These are phyloP conservation scores for Cephus pygmeus DNA, from an alignment of 2,888 invertebrate species.

Conservation along the genomic window DNA sequence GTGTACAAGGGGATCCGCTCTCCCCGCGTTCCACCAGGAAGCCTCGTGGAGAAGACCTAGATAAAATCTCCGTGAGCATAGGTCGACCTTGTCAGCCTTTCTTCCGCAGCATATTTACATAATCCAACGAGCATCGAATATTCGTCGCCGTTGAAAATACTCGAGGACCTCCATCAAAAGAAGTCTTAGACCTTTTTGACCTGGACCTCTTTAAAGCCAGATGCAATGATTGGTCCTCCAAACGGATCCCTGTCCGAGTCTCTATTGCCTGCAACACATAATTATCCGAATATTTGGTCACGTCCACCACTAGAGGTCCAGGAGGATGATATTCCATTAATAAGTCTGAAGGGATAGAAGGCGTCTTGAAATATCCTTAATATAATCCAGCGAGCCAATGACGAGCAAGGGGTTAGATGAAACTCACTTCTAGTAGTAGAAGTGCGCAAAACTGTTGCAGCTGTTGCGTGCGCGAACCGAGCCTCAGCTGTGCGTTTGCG, in stretches of 20 bases:
- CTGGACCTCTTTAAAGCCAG: not conserved
- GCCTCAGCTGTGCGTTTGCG: constrained; percentile 61
- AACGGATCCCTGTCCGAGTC: not conserved
- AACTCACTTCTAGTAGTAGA: constrained; percentile 55
- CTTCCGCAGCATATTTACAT: not conserved
- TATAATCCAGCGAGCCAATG: constrained; percentile 1
- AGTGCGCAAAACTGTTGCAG: constrained; percentile 64
- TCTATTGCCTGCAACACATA: not conserved
- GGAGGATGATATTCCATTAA: not conserved
- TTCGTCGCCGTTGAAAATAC: not conserved
- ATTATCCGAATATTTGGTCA: not conserved
- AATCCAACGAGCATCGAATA: not conserved
- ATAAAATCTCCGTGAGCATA: not conserved
- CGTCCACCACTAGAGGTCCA: not conserved
- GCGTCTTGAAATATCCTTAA: not conserved
- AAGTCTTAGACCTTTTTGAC: not conserved
- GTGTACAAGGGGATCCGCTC: not conserved
- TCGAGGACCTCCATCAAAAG: not conserved
- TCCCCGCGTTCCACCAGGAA: not conserved
- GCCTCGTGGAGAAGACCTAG: not conserved
- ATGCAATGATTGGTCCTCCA: not conserved
- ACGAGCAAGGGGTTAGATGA: constrained; percentile 7
- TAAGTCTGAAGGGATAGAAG: not conserved
- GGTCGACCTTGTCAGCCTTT: not conserved
- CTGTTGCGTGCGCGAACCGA: constrained; percentile 63